These are phyloP conservation scores for Neopipo cinnamomea DNA, from an alignment of 2,113 vertebrate species.

Conservation along the genomic window DNA sequence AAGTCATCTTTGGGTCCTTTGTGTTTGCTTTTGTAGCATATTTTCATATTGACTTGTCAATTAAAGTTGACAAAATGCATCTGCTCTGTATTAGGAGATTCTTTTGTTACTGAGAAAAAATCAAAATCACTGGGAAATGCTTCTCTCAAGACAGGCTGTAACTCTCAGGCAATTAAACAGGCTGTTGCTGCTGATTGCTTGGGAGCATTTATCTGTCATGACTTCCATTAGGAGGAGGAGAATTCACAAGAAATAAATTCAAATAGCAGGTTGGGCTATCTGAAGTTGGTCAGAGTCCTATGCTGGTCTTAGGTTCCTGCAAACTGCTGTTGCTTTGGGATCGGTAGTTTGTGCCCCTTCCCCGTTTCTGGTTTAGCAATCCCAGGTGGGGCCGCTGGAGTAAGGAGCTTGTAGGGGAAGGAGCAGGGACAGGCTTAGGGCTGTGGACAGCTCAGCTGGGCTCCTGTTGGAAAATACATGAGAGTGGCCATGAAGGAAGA, in stretches of 20 bases:
- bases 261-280: background rate
- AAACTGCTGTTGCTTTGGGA: background rate
- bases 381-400: background rate
- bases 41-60: background rate
- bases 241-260: background rate
- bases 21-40: background rate
- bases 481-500: background rate
- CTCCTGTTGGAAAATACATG: background rate
- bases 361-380: accelerated
- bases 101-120: background rate
- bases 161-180: background rate
- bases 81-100: background rate
- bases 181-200: background rate
- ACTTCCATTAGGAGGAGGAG: background rate
- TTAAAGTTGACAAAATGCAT: background rate
- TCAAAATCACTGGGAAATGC: background rate
- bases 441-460: background rate
- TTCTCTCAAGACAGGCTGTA: background rate
- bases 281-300: background rate
- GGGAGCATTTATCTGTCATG: background rate
- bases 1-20: background rate
- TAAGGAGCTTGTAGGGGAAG: background rate
- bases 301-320: background rate
- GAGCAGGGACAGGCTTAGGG: background rate
- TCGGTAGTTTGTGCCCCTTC: background rate